Conservation (phyloP, 2,113 vertebrate species). For the Scomber colias region DNA sequence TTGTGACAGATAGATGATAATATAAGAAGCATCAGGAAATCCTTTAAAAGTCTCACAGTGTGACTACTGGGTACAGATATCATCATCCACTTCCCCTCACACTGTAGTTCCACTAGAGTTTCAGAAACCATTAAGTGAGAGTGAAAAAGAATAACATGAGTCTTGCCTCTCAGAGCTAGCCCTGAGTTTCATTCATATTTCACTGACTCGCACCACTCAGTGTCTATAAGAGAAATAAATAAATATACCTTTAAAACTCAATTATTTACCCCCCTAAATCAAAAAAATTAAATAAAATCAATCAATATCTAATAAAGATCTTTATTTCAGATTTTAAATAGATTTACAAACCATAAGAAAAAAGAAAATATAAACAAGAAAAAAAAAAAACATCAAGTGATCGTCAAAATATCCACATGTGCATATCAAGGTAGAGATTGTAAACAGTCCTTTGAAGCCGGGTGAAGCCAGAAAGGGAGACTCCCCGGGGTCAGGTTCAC, state of each 20-base stretch:
- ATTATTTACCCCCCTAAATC: background rate
- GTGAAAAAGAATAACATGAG: background rate
- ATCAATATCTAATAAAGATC: slow-evolving; percentile 82
- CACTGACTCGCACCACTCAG: background rate
- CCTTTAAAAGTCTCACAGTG: slow-evolving; percentile 40
- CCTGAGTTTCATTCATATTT: slow-evolving; percentile 6
- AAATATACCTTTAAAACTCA: background rate
- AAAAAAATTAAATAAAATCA: background rate
- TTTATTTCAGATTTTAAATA: slow-evolving; percentile 88
- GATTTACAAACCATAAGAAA: slow-evolving; percentile 86
- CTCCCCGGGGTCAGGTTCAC: slow-evolving; percentile 51
- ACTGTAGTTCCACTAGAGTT: background rate
- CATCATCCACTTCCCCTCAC: slow-evolving; percentile 43
- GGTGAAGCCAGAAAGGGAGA: slow-evolving; percentile 69
- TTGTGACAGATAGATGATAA: background rate
- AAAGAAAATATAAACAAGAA: slow-evolving; percentile 65
- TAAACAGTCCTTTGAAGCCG: slow-evolving; percentile 82
- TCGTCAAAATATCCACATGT: slow-evolving; percentile 81
- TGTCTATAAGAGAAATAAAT: slow-evolving; percentile 39
- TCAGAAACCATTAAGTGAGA: background rate
- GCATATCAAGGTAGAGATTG: slow-evolving; percentile 81
- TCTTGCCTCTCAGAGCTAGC: slow-evolving; percentile 43
- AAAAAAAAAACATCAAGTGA: slow-evolving; percentile 75
- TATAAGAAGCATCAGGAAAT: slow-evolving; percentile 62
- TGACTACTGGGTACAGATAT: slow-evolving; percentile 50